Conservation (phyloP, 2,113 vertebrate species). For the Numida meleagris region DNA sequence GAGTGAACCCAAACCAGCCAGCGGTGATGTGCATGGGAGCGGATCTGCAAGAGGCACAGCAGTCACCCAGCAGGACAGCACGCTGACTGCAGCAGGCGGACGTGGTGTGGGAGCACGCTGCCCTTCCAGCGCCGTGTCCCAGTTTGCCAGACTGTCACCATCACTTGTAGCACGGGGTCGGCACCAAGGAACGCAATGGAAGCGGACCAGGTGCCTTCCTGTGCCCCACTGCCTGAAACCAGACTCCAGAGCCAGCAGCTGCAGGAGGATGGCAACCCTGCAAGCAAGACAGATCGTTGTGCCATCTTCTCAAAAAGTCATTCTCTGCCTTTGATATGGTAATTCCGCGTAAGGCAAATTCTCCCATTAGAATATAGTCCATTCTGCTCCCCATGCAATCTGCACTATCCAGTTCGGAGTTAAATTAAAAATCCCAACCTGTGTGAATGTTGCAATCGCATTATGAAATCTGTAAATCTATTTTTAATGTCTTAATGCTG, state of each 20-base stretch:
- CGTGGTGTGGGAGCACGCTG: accelerated
- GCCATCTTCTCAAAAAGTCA: conserved; percentile 43
- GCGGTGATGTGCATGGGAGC: accelerated
- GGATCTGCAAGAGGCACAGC: not conserved
- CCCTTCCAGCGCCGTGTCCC: not conserved
- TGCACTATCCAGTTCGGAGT: conserved; percentile 67
- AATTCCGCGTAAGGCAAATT: conserved; percentile 57
- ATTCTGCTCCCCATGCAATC: conserved; percentile 50
- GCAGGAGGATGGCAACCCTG: not conserved
- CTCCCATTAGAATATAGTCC: conserved; percentile 61
- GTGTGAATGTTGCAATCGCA: conserved; percentile 65
- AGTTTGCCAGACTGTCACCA: not conserved
- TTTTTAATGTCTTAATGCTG: conserved; percentile 63
- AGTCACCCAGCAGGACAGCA: not conserved
- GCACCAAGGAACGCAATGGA: not conserved
- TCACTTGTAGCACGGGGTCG: not conserved
- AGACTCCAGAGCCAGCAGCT: not conserved
- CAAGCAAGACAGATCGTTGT: not conserved
- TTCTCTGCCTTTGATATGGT: conserved; percentile 59
- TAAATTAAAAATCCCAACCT: conserved; percentile 63
- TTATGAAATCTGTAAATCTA: conserved; percentile 68
- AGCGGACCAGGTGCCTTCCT: not conserved
- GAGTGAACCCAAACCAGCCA: not conserved
- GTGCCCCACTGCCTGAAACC: not conserved
- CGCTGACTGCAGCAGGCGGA: not conserved